A percentile compares a stretch with the other conserved stretches of the same genome.
Evolutionary conservation across 2,113 vertebrate species (phyloP).

Genomic region (Tupaia chinensis): DNA sequence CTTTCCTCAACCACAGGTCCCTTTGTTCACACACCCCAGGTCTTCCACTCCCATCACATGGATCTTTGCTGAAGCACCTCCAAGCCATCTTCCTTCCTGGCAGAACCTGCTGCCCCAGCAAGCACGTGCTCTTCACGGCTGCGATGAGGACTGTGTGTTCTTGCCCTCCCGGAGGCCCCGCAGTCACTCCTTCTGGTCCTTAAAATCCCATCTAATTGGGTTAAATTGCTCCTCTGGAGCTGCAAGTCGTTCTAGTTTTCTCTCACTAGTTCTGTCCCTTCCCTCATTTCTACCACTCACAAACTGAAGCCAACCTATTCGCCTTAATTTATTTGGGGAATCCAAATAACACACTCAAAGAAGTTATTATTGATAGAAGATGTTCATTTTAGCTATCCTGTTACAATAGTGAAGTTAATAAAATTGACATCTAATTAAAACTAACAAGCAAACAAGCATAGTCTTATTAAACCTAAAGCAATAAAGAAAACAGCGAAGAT

Average conservation of each 20-base stretch:
- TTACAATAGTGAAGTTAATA: slow-evolving; percentile 71
- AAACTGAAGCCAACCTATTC: slow-evolving; percentile 43
- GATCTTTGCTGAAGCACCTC: not conserved
- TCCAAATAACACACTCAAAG: slow-evolving; percentile 5
- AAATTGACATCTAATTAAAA: slow-evolving; percentile 77
- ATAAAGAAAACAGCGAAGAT: slow-evolving; percentile 30
- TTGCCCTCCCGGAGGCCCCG: not conserved
- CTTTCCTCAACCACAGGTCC: not conserved
- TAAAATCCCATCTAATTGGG: not conserved
- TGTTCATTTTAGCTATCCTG: slow-evolving; percentile 54
- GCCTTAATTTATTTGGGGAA: slow-evolving; percentile 65
- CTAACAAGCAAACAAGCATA: slow-evolving; percentile 58
- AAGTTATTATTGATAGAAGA: slow-evolving; percentile 43
- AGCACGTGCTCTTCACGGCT: not conserved
- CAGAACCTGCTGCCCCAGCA: not conserved
- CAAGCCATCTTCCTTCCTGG: not conserved
- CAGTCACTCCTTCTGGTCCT: not conserved
- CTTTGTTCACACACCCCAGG: not conserved
- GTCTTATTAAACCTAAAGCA: slow-evolving; percentile 61
- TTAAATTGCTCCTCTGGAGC: not conserved
- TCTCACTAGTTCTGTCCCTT: not conserved
- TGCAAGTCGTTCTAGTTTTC: not conserved
- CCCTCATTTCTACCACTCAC: slow-evolving; percentile 6
- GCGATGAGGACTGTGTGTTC: not conserved
- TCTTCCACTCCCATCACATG: not conserved